Conservation (phyloP, 2,113 vertebrate genomes). For the Myotis lucifugus region DNA sequence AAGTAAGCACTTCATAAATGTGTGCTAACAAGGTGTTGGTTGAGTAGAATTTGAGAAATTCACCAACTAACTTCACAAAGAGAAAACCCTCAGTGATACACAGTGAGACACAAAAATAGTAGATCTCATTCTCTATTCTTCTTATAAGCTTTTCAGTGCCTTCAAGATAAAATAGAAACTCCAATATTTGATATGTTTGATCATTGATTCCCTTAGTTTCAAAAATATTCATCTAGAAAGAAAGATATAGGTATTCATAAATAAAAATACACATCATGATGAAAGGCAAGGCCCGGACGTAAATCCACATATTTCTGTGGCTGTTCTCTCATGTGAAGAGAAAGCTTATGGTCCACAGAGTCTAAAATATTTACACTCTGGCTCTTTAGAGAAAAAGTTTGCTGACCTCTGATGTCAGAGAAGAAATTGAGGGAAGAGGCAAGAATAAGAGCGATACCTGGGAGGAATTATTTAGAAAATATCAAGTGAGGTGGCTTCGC, state of each 20-base stretch:
- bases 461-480: background rate
- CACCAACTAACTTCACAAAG: background rate
- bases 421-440: background rate
- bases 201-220: background rate
- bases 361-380: background rate
- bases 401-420: background rate
- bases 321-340: no score
- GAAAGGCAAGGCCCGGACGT: background rate
- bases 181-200: background rate
- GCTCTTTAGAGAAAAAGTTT: background rate
- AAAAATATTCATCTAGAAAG: constrained; percentile 27
- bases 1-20: background rate
- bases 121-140: background rate
- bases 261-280: background rate
- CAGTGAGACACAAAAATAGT: background rate
- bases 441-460: background rate
- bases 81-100: background rate
- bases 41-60: background rate
- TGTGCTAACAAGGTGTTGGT: no score
- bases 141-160: background rate
- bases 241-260: background rate
- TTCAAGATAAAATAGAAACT: background rate
- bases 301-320: background rate
- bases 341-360: background rate
- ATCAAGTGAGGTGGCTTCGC: background rate